Evolutionary conservation across 1,140 invertebrate species (phyloP).

Genomic region (Armadillidium nasatum): DNA sequence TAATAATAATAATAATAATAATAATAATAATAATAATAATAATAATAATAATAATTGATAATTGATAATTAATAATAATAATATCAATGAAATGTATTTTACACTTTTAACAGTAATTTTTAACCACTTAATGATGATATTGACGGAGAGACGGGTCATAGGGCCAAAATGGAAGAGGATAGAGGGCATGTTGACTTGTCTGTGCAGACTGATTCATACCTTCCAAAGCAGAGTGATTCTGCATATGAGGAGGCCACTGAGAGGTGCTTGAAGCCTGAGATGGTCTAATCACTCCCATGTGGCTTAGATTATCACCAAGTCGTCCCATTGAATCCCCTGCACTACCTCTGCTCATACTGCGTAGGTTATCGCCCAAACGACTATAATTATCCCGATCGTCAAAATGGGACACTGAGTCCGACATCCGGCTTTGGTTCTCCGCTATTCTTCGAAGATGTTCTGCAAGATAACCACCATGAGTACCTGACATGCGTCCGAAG

Average conservation of each 20-base stretch:
- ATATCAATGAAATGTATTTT: too few species aligned
- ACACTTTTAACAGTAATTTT: neutral
- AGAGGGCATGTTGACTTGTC: slow-evolving; percentile 40
- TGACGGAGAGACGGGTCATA: slow-evolving; percentile 43
- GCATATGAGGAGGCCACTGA: slow-evolving; percentile 44
- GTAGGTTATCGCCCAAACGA: slow-evolving; percentile 41
- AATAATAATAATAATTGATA: too few species aligned
- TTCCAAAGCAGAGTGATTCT: slow-evolving; percentile 41
- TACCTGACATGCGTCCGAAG: slow-evolving; percentile 40
- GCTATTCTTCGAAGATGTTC: slow-evolving; percentile 42
- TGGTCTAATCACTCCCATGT: slow-evolving; percentile 44
- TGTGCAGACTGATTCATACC: slow-evolving; percentile 43
- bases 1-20: too few species aligned
- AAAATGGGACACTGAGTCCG: slow-evolving; percentile 41
- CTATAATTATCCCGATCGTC: slow-evolving; percentile 42
- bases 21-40: too few species aligned
- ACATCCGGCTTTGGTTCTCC: slow-evolving; percentile 44
- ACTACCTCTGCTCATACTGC: slow-evolving; percentile 41
- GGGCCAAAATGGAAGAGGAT: slow-evolving; percentile 44
- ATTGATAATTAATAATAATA: too few species aligned
- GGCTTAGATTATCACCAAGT: slow-evolving; percentile 41
- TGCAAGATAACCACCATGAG: slow-evolving; percentile 41
- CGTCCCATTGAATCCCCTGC: slow-evolving; percentile 40
- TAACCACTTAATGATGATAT: slow-evolving; percentile 38
- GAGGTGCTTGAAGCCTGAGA: slow-evolving; percentile 43